Evolutionary conservation across 2,888 invertebrate species (phyloP), one percentile per base, ranked within the genome.

Genomic region (Chymomyza caudatula): DNA sequence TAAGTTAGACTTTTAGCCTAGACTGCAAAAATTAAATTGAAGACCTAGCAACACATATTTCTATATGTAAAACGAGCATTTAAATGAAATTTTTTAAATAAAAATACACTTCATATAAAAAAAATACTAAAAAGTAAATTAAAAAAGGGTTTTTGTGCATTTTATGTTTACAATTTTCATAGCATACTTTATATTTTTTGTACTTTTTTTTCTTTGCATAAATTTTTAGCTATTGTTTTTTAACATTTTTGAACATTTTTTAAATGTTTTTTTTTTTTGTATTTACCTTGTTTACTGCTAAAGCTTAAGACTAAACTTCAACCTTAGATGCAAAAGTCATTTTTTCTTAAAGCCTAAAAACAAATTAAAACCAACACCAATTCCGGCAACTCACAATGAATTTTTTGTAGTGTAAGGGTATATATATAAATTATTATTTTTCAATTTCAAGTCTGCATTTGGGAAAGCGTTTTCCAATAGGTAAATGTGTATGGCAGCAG

Each of bases 171-270:
- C 51, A 75, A 69, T 77, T 80, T 75, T 77, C 64, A 74, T 80
- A 84, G 82, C 79, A 83, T 84, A 84, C 73, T 73, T 78, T 76
- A 68, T 73, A 69, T 71, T 69, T 70, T 74, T 73, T 76, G 61
- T 52, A 56, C 67, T 62, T 62, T 65, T 51, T 55, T 77, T 60
- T 63, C 13, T 63, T 63, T 67, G 42, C n/a, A 23, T 74, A 72
- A 60, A 52, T 63, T 76, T 70, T 73, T 62, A 57, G 64, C 74
- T 77, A 85, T 88, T 86, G 87, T 81, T 86, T 87, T 88, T 87
- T 86, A 87, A 86, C 86, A 87, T 87, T 87, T 87, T 87, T 80
- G 76, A 80, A 80, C 78, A 77, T 65, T 73, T 80, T 72, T 64
- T 72, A 64, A 43, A 63, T 51, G 25, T 56, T 57, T 47, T 44